Conservation (phyloP, 2,113 vertebrate genomes). For the Hassar affinis region DNA sequence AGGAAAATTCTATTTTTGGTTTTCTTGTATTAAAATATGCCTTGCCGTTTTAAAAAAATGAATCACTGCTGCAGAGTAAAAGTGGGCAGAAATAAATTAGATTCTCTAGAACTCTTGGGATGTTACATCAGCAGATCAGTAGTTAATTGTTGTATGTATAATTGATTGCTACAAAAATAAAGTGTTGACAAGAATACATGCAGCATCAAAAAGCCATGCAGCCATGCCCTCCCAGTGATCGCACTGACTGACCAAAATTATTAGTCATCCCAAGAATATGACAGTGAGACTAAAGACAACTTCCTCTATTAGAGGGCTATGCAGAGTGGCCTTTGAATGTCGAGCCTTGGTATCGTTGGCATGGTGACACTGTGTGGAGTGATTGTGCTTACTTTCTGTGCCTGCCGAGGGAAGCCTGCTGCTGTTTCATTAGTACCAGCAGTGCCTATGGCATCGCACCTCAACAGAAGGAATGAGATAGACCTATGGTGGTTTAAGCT, state of each 20-base stretch:
- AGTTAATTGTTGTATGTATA: not conserved
- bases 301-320: constrained; percentile 53
- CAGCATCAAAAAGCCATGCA: not conserved
- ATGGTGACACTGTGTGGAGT: constrained; percentile 63
- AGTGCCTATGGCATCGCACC: constrained; percentile 33
- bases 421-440: constrained; percentile 48
- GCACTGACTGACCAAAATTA: constrained; percentile 8
- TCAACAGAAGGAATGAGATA: constrained; percentile 13
- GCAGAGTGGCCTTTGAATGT: constrained; percentile 69
- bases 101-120: not conserved
- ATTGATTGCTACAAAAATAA: not conserved
- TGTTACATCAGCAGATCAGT: not conserved
- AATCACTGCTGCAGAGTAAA: constrained; percentile 15
- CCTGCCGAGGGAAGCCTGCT: constrained; percentile 40
- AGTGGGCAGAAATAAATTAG: not conserved
- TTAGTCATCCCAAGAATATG: constrained; percentile 7
- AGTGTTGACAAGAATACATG: not conserved
- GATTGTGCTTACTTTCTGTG: constrained; percentile 28
- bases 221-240: not conserved
- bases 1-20: constrained; percentile 9
- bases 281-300: not conserved
- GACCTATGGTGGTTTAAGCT: not conserved
- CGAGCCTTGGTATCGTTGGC: constrained; percentile 73
- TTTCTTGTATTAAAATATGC: constrained; percentile 19
- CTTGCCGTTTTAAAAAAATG: not conserved